phyloP scores from a whole-genome alignment of 2,113 vertebrate species.

The Macrotus californicus region DNA sequence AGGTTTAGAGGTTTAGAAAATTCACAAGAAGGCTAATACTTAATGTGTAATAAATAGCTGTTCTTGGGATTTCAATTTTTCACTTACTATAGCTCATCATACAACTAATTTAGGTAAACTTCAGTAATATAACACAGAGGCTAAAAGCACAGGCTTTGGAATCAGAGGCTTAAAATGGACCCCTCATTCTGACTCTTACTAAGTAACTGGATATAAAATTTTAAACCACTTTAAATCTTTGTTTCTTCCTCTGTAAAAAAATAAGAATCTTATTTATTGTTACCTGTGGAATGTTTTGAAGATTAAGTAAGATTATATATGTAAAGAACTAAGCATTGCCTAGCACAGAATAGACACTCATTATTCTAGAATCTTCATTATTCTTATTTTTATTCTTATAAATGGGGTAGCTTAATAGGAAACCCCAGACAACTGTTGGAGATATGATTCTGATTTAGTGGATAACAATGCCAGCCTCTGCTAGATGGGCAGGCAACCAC shows the following conservation, averaged over 20 bases:
- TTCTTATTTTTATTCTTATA: neutral
- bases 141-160: neutral
- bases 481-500: neutral
- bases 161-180: neutral
- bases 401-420: neutral
- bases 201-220: neutral
- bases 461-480: neutral
- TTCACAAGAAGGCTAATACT: neutral
- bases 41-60: neutral
- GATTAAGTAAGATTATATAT: neutral
- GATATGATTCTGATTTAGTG: neutral
- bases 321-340: neutral
- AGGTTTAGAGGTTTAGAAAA: neutral
- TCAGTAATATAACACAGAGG: neutral
- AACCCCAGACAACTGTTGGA: neutral
- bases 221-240: neutral
- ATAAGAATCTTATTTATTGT: neutral
- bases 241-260: neutral
- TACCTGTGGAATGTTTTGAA: neutral
- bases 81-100: neutral
- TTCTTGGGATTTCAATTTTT: slow-evolving; percentile 8
- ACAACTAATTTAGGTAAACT: neutral
- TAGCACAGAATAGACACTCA: neutral
- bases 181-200: neutral
- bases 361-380: neutral